Conservation (phyloP, 2,797 vertebrate genomes). For the Ctenopoma multispine region DNA sequence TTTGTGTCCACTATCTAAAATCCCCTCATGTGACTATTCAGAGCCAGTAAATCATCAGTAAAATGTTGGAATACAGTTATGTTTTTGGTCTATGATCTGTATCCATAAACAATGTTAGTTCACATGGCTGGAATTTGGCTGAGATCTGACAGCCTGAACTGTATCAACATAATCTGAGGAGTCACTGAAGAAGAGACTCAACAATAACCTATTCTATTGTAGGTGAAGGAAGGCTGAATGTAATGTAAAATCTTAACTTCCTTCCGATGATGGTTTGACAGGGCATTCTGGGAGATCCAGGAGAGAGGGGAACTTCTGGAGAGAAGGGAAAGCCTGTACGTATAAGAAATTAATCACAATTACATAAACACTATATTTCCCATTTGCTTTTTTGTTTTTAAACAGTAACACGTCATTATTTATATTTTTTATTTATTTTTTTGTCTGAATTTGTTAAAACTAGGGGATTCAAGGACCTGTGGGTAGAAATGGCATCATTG, state of each 20-base stretch:
- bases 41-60: conserved; percentile 59
- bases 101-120: conserved; percentile 76
- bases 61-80: conserved; percentile 51
- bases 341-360: conserved; percentile 28
- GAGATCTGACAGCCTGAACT: conserved; percentile 51
- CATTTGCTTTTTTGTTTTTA: conserved; percentile 11
- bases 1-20: conserved; percentile 49
- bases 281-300: conserved; percentile 88
- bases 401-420: too few relatives aligned
- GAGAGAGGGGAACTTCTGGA: conserved; percentile 82
- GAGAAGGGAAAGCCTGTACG: conserved; percentile 86
- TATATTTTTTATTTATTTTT: too few relatives aligned
- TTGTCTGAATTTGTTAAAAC: conserved; percentile 41
- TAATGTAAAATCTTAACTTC: conserved; percentile 5
- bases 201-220: conserved; percentile 39
- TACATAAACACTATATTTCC: neutral
- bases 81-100: conserved; percentile 63
- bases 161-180: conserved; percentile 58
- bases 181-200: conserved; percentile 53
- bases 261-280: conserved; percentile 61
- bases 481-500: conserved; percentile 78
- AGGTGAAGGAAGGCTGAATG: conserved; percentile 22
- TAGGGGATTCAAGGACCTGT: conserved; percentile 81
- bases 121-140: conserved; percentile 66
- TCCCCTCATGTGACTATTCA: conserved; percentile 43